These are phyloP conservation scores for Drosophila sturtevanti DNA, from an alignment of 1,140 invertebrate genomes.

Conservation along the genomic window DNA sequence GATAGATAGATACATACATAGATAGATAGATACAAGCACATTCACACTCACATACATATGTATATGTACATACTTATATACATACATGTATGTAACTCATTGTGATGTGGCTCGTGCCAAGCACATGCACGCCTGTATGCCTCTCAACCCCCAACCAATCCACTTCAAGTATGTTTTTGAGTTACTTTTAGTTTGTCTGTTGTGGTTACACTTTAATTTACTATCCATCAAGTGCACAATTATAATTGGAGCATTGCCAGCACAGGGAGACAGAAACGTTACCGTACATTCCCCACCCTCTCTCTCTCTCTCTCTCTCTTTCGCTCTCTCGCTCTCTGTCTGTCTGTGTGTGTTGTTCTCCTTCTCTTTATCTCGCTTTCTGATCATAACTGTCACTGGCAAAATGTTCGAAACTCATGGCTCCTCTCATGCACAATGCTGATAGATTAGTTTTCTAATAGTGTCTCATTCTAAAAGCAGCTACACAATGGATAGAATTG, in stretches of 20 bases:
- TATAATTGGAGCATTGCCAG: slow-evolving; percentile 68
- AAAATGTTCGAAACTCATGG: slow-evolving; percentile 35
- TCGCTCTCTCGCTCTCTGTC: not conserved
- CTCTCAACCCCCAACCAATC: slow-evolving; percentile 10
- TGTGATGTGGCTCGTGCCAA: slow-evolving; percentile 41
- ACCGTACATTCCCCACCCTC: not conserved
- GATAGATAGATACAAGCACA: not conserved
- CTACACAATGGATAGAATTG: slow-evolving; percentile 15
- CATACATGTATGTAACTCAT: not conserved
- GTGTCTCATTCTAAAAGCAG: slow-evolving; percentile 28
- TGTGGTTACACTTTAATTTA: slow-evolving; percentile 74
- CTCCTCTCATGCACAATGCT: slow-evolving; percentile 40
- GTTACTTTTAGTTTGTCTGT: slow-evolving; percentile 41
- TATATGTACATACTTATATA: not conserved
- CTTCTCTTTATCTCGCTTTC: slow-evolving; percentile 9
- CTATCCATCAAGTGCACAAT: slow-evolving; percentile 69
- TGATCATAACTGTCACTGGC: slow-evolving; percentile 64
- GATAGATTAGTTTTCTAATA: slow-evolving; percentile 63
- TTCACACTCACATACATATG: not conserved
- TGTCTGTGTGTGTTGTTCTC: not conserved
- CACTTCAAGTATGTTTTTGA: slow-evolving; percentile 22
- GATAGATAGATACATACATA: not conserved
- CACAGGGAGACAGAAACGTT: slow-evolving; percentile 12
- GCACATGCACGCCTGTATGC: slow-evolving; percentile 40
- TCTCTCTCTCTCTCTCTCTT: not conserved